A percentile compares a stretch with the other conserved stretches of the same genome.
Evolutionary conservation across 2,888 invertebrate species (phyloP).

Genomic region (Ectemnius cavifrons): DNA sequence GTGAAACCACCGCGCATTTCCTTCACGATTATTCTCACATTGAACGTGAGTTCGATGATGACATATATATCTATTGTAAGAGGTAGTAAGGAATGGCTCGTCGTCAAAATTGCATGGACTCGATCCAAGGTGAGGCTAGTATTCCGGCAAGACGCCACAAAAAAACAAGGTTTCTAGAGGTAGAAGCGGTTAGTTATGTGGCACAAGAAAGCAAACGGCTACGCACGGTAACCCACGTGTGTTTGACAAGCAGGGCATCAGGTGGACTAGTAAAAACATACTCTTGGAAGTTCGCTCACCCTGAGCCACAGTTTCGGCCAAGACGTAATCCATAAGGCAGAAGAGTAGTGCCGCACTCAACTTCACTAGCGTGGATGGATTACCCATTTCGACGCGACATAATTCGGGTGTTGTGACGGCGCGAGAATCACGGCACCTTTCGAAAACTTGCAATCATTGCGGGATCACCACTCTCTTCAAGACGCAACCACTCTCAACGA

Average conservation of each 20-base stretch:
- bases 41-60: too few relatives aligned
- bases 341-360: slow-evolving; percentile 70
- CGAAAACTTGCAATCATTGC: slow-evolving; percentile 36
- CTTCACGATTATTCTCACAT: too few relatives aligned
- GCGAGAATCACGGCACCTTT: slow-evolving; percentile 47
- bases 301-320: slow-evolving; percentile 63
- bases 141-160: too few relatives aligned
- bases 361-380: slow-evolving; percentile 72
- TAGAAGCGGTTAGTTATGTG: too few relatives aligned
- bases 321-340: slow-evolving; percentile 73
- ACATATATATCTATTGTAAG: too few relatives aligned
- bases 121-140: too few relatives aligned
- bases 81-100: too few relatives aligned
- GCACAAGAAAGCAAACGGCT: too few relatives aligned
- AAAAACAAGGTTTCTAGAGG: too few relatives aligned
- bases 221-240: slow-evolving; percentile 47
- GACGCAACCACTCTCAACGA: slow-evolving; percentile 43
- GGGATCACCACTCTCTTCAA: slow-evolving; percentile 10
- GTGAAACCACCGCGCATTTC: neutral
- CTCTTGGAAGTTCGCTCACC: slow-evolving; percentile 50
- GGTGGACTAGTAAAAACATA: neutral
- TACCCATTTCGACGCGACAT: slow-evolving; percentile 72
- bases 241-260: slow-evolving; percentile 18
- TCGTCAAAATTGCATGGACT: too few relatives aligned
- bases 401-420: slow-evolving; percentile 56